Base-by-base conservation (phyloP, 1,140 invertebrate species). In the Scaptomyza hsui region DNA sequence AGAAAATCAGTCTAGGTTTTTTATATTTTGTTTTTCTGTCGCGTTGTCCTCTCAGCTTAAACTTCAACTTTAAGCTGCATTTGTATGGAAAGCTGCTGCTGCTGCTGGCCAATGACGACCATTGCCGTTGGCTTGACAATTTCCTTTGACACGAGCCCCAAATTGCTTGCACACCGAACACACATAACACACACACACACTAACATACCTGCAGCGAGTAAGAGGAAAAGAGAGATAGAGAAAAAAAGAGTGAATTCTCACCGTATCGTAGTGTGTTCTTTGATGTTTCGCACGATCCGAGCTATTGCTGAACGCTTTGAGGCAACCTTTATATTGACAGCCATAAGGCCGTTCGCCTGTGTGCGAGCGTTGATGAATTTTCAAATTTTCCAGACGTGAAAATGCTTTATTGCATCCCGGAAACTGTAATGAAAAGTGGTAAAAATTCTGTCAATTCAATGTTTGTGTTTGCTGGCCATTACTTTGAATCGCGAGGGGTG, bases 241-340 rank as follows among this genome's bases (percentile, higher is more conserved):
- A 21, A 2, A 21, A 3, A 19, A 9, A 61, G 37, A 18, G 26
- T 10, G 32, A 53, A 44, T 72, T 93, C 94, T 94, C 94, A 99
- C 98, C 90, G 97, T 97, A 91, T 99, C 97, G 79, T 97, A 96
- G 92, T 99, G 98, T 3, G 98, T 99, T 72, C 98, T 93, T 92
- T 99, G 98, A 93, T 99, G 98, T 92, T 99, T 99, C 0, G 98
- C 98, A 52, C 98, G 93, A 91, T 99, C 98, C 0, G 97, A 98
- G 64, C 97, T 98, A 92, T 99, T 99, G 78, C 97, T 98, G 92
- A 99, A 99, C 10, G 97, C 97, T 92, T 99, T 99, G 12, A 94
- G 92, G 89, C 98, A 99, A 24, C 95, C 95, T 5, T 94, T 93
- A 80, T 97, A 97, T 65, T 97, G 96, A 80, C 97, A 96, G 68